Conservation (phyloP, 2,797 vertebrate species). For the Pangasius krempfi region DNA sequence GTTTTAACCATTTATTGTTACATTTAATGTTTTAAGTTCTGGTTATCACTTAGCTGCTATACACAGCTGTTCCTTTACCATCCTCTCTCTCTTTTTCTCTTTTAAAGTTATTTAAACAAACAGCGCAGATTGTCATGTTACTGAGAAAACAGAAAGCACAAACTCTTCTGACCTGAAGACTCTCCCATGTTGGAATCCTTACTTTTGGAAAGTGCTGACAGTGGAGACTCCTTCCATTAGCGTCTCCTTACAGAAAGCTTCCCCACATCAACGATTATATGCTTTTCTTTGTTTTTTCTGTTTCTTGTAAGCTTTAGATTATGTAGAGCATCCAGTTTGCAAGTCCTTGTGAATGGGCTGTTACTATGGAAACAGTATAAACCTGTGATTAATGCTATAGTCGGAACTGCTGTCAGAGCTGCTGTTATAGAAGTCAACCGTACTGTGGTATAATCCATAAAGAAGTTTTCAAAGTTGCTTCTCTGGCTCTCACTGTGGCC, state of each 20-base stretch:
- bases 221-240: neutral
- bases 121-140: neutral
- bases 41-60: neutral
- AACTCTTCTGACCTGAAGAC: neutral
- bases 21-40: neutral
- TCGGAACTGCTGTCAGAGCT: neutral
- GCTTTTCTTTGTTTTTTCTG: too few species aligned
- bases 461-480: slow-evolving; percentile 11
- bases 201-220: neutral
- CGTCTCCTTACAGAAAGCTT: neutral
- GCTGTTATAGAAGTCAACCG: neutral
- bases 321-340: too few species aligned
- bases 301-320: neutral
- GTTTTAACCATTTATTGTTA: neutral
- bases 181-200: neutral
- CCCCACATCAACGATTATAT: neutral
- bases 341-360: neutral
- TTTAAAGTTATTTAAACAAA: neutral
- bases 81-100: neutral
- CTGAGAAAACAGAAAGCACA: neutral
- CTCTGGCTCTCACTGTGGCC: slow-evolving; percentile 3
- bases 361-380: slow-evolving; percentile 19
- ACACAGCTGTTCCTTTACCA: neutral
- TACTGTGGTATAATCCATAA: neutral
- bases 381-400: neutral